Percentiles rank a stretch among this genome's conserved stretches.
Evolutionary conservation across 1,140 invertebrate genomes (phyloP).

Genomic region (Eupristina koningsbergeri): DNA sequence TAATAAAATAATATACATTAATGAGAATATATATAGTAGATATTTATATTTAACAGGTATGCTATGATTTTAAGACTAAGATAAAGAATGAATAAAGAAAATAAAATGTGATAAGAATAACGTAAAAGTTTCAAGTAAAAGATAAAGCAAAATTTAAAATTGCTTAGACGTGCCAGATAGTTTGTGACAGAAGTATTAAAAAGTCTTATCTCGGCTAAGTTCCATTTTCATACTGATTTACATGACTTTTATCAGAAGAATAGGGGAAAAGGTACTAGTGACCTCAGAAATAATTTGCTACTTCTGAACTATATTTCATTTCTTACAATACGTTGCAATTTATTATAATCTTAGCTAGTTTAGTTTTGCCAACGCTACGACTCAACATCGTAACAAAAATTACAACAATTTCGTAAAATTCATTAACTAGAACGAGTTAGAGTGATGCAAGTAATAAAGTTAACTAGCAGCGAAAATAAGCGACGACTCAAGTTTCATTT

Average conservation of each 20-base stretch:
- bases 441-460: conserved; percentile 36
- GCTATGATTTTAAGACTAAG: background rate
- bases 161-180: conserved; percentile 12
- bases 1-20: no score
- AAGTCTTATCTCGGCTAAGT: conserved; percentile 3
- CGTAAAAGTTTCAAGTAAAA: conserved; percentile 13
- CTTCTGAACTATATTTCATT: background rate
- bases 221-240: conserved; percentile 26
- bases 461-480: conserved; percentile 38
- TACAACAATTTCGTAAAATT: conserved; percentile 34
- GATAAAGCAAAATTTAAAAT: conserved; percentile 29
- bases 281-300: conserved; percentile 10
- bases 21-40: no score
- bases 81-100: background rate
- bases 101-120: conserved; percentile 1
- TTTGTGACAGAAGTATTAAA: conserved; percentile 20
- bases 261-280: background rate
- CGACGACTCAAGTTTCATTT: conserved; percentile 37
- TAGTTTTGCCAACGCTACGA: conserved; percentile 15
- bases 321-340: conserved; percentile 30
- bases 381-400: conserved; percentile 22
- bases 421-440: conserved; percentile 43
- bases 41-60: no score
- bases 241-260: background rate
- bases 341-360: conserved; percentile 28